A percentile compares a stretch with the other conserved stretches of the same genome.
Conservation (phyloP, 1,140 invertebrate genomes). For the Drosophila melanogaster region DNA sequence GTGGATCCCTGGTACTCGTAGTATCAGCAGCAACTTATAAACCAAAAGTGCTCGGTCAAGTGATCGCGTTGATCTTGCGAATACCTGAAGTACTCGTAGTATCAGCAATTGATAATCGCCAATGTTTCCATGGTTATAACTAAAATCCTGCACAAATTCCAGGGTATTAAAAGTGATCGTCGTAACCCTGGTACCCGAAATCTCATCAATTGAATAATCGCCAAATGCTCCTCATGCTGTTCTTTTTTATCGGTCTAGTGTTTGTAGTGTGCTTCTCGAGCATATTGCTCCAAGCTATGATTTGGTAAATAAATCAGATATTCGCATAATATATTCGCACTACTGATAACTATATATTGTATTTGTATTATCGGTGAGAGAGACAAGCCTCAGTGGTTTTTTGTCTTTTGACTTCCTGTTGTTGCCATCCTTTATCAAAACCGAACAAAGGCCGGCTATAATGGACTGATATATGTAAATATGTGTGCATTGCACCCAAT, state of each 20-base stretch:
- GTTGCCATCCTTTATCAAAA: slow-evolving; percentile 51
- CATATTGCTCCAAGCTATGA: slow-evolving; percentile 38
- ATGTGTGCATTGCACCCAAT: slow-evolving; percentile 11
- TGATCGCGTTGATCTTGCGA: background rate
- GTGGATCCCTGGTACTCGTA: slow-evolving; percentile 8
- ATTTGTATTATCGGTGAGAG: slow-evolving; percentile 24
- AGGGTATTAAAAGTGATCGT: background rate
- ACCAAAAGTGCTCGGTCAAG: background rate
- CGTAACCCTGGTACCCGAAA: background rate
- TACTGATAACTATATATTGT: slow-evolving; percentile 1
- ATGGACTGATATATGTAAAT: slow-evolving; percentile 5
- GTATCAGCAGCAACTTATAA: background rate
- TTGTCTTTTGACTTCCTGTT: slow-evolving; percentile 62
- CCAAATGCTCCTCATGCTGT: slow-evolving; percentile 38
- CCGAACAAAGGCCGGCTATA: slow-evolving; percentile 33
- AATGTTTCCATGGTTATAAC: background rate
- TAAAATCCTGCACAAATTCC: background rate
- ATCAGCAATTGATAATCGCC: background rate
- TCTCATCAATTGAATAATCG: slow-evolving; percentile 7
- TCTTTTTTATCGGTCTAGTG: slow-evolving; percentile 42
- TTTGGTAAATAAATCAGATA: slow-evolving; percentile 55
- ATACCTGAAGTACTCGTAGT: slow-evolving; percentile 9
- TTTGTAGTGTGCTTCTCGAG: slow-evolving; percentile 47
- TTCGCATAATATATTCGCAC: background rate
- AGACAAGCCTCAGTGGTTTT: slow-evolving; percentile 14